Evolutionary conservation across 2,113 vertebrate genomes (phyloP).

Genomic region (Regulus satrapa): DNA sequence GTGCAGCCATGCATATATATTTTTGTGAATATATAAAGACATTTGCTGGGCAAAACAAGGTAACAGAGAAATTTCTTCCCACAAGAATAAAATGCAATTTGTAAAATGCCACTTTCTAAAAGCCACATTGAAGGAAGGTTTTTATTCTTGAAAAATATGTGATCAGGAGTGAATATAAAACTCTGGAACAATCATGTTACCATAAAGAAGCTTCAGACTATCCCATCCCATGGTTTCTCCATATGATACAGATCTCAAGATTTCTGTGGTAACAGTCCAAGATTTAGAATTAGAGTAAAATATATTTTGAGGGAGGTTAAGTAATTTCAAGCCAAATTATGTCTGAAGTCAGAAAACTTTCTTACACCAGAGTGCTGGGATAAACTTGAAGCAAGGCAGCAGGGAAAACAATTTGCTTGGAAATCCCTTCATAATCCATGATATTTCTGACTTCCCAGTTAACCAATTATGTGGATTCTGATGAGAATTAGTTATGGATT

Average conservation of each 20-base stretch:
- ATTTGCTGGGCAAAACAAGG: not conserved
- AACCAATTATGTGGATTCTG: not conserved
- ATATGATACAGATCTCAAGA: not conserved
- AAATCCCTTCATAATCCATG: not conserved
- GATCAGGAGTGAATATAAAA: not conserved
- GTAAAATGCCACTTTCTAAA: not conserved
- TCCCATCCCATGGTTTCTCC: not conserved
- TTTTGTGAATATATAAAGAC: not conserved
- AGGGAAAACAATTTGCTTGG: not conserved
- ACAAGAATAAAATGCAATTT: not conserved
- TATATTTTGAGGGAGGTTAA: not conserved
- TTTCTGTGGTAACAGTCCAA: not conserved
- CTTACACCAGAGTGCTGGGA: not conserved
- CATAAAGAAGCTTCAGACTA: not conserved
- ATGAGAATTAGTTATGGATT: not conserved
- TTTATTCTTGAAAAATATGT: not conserved
- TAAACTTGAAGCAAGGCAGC: not conserved
- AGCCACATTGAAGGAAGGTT: not conserved
- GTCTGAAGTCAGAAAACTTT: not conserved
- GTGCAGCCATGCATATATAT: not conserved
- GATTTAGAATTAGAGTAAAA: not conserved
- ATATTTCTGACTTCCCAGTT: not conserved
- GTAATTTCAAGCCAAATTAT: not conserved
- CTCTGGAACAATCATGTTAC: not conserved
- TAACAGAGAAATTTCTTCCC: not conserved